Percentiles rank a stretch among this genome's conserved stretches.
These are phyloP conservation scores for Cerceris rybyensis DNA, from an alignment of 2,888 invertebrate genomes.

Conservation along the genomic window DNA sequence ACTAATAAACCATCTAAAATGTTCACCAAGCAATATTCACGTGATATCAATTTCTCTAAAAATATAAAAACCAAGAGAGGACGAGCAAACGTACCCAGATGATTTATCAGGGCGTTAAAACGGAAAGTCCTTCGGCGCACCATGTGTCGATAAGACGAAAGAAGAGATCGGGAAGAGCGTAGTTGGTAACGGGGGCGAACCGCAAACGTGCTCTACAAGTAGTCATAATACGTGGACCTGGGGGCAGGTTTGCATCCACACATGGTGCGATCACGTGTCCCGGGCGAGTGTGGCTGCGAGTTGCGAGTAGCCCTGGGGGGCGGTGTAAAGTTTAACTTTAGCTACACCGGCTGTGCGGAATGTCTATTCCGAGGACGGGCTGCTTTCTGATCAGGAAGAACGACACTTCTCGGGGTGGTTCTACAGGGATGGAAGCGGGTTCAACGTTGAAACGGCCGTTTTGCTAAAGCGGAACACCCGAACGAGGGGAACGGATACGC, in stretches of 20 bases:
- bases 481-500: constrained; percentile 43
- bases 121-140: constrained; percentile 7
- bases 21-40: too few relatives aligned
- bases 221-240: constrained; percentile 70
- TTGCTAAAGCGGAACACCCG: constrained; percentile 29
- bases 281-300: constrained; percentile 27
- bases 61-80: neutral
- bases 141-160: constrained; percentile 58
- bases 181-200: constrained; percentile 40
- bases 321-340: constrained; percentile 80
- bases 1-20: too few relatives aligned
- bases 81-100: neutral
- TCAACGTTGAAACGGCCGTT: constrained; percentile 39
- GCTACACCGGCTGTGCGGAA: constrained; percentile 80
- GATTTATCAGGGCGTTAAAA: neutral
- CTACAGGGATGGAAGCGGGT: constrained; percentile 26
- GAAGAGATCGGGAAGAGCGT: constrained; percentile 36
- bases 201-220: constrained; percentile 74
- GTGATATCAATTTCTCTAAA: too few relatives aligned
- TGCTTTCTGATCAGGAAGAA: constrained; percentile 63
- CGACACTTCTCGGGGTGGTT: constrained; percentile 14
- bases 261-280: constrained; percentile 75
- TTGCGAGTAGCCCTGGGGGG: constrained; percentile 32
- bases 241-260: constrained; percentile 72
- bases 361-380: constrained; percentile 72